Conservation (phyloP, 2,113 vertebrate genomes). For the Lepus europaeus region DNA sequence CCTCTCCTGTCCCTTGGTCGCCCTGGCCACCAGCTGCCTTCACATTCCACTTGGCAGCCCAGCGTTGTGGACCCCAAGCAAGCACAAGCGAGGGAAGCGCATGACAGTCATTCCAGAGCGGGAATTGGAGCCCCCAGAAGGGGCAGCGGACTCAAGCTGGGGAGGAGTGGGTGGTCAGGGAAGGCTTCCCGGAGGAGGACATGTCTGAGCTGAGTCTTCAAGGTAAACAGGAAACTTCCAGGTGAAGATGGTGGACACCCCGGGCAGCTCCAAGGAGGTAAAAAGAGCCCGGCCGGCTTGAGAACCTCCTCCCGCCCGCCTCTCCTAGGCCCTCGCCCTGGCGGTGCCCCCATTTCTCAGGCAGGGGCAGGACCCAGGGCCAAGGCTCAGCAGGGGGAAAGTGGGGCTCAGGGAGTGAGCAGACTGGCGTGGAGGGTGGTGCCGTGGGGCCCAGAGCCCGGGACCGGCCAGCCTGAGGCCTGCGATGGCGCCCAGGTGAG, state of each 20-base stretch:
- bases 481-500: not conserved
- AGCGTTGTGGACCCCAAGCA: not conserved
- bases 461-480: not conserved
- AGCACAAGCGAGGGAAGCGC: not conserved
- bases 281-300: fast-evolving
- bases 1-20: not conserved
- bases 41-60: not conserved
- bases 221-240: not conserved
- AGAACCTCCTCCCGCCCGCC: too few relatives aligned
- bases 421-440: not conserved
- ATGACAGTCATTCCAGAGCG: not conserved
- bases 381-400: not conserved
- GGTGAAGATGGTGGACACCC: not conserved
- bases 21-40: not conserved
- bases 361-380: too few relatives aligned
- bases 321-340: fast-evolving
- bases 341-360: not conserved
- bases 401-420: not conserved
- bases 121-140: not conserved
- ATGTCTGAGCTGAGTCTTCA: not conserved
- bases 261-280: too few relatives aligned
- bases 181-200: slow-evolving; percentile 21
- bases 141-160: not conserved
- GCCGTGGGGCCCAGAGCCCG: not conserved
- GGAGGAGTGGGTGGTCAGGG: not conserved